phyloP scores from a whole-genome alignment of 2,797 vertebrate species.

The Sphenopsis melanotis region DNA sequence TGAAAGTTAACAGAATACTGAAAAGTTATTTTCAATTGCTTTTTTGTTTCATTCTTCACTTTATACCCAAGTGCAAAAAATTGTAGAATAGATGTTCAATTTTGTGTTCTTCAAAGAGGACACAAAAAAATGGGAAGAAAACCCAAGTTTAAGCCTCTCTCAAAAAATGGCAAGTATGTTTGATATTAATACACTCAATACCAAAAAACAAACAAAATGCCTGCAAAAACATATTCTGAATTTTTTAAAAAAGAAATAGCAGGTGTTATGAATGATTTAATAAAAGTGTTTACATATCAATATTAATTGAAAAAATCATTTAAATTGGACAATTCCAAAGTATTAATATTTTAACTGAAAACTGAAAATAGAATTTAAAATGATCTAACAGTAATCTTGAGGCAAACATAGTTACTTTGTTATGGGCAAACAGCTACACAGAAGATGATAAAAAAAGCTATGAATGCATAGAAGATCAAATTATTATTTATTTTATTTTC shows the following conservation, averaged over 20 bases:
- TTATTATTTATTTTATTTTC: neutral
- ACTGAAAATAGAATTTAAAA: neutral
- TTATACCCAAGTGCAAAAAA: neutral
- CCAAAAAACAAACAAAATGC: rapidly evolving
- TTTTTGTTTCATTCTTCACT: neutral
- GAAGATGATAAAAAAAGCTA: neutral
- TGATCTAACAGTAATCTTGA: neutral
- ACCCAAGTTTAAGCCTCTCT: rapidly evolving
- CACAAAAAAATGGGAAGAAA: rapidly evolving
- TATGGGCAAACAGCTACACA: neutral
- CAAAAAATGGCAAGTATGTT: neutral
- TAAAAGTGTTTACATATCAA: neutral
- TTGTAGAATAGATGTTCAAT: neutral
- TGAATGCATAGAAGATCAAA: neutral
- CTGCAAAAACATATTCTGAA: neutral
- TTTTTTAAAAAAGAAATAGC: neutral
- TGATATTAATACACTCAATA: neutral
- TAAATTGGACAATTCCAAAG: neutral
- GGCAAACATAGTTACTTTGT: neutral
- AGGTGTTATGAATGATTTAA: neutral
- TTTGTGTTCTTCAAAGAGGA: neutral
- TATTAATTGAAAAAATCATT: neutral
- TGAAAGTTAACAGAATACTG: neutral
- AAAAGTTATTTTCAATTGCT: neutral
- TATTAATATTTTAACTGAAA: neutral